phyloP scores from a whole-genome alignment of 1,140 invertebrate species.

The Atta colombica region DNA sequence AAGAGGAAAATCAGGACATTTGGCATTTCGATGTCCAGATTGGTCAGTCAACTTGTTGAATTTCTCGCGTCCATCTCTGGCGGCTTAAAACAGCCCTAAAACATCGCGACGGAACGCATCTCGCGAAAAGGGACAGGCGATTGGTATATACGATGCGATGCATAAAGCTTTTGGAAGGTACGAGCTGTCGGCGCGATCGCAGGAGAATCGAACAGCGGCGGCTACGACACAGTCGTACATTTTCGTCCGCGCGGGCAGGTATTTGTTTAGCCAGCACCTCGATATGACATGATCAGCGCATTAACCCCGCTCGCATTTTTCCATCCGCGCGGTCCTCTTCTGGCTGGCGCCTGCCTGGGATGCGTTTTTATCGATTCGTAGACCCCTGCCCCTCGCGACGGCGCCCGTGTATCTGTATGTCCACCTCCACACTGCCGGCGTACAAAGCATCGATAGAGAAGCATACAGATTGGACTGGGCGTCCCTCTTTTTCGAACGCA shows the following conservation, averaged over 20 bases:
- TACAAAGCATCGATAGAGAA: conserved; percentile 85
- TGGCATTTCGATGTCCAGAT: not conserved
- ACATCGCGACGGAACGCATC: conserved; percentile 24
- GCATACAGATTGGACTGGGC: conserved; percentile 86
- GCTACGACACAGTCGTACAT: conserved; percentile 74
- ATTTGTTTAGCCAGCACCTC: conserved; percentile 83
- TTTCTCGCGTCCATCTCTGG: conserved; percentile 46
- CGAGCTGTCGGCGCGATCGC: conserved; percentile 60
- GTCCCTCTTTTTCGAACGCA: conserved; percentile 83
- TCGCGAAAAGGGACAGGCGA: conserved; percentile 18
- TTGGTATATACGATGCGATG: not conserved
- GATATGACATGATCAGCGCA: conserved; percentile 87
- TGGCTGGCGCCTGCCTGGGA: conserved; percentile 86
- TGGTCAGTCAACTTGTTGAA: conserved; percentile 60
- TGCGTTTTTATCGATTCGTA: conserved; percentile 87
- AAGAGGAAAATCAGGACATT: conserved; percentile 33
- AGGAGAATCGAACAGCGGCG: conserved; percentile 62
- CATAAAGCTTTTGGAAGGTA: conserved; percentile 53
- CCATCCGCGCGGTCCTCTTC: conserved; percentile 83
- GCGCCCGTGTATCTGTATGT: conserved; percentile 79
- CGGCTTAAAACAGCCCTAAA: conserved; percentile 34
- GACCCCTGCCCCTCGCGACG: conserved; percentile 82
- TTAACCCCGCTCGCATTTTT: conserved; percentile 85
- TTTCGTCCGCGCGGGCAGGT: conserved; percentile 69
- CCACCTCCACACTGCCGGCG: conserved; percentile 76